Percentiles rank a stretch among this genome's conserved stretches.
These are phyloP conservation scores for Pelagia noctiluca DNA, from an alignment of 30 jellyfish, hydroid and myxozoan species.

Conservation along the genomic window DNA sequence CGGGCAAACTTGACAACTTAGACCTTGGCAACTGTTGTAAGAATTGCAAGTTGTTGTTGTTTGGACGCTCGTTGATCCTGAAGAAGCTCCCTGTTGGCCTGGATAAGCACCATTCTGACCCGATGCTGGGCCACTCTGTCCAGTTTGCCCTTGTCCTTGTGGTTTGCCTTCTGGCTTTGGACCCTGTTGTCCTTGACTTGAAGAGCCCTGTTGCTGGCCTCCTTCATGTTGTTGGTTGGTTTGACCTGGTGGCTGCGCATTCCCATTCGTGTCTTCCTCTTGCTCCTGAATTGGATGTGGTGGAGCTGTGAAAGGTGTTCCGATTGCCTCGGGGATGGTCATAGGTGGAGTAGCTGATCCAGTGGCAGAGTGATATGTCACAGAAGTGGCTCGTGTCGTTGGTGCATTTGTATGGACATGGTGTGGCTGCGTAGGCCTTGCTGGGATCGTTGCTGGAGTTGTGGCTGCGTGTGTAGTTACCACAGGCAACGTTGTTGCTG, in stretches of 20 bases:
- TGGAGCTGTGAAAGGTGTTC: slow-evolving; percentile 73
- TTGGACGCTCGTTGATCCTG: background rate
- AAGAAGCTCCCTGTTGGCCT: slow-evolving; percentile 6
- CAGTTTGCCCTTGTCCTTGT: no score
- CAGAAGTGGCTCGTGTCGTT: slow-evolving; percentile 14
- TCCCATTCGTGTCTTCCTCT: slow-evolving; percentile 58
- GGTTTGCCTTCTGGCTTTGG: slow-evolving; percentile 12
- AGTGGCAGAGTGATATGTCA: slow-evolving; percentile 18
- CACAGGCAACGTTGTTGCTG: background rate
- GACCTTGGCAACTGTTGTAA: slow-evolving; percentile 60
- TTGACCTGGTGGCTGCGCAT: slow-evolving; percentile 14
- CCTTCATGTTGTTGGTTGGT: slow-evolving; percentile 7
- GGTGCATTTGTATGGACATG: slow-evolving; percentile 3
- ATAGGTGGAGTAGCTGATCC: slow-evolving; percentile 29
- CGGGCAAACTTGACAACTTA: slow-evolving; percentile 66
- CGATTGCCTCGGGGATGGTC: slow-evolving; percentile 48
- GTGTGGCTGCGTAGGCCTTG: background rate
- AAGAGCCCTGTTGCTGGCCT: background rate
- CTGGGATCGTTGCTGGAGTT: slow-evolving; percentile 9
- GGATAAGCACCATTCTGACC: background rate
- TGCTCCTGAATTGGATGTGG: slow-evolving; percentile 27
- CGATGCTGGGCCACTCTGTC: no score
- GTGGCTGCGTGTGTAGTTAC: no score
- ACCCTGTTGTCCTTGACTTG: background rate
- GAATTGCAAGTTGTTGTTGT: slow-evolving; percentile 55